Conservation (phyloP, 2,888 invertebrate genomes). For the Achlya flavicornis region DNA sequence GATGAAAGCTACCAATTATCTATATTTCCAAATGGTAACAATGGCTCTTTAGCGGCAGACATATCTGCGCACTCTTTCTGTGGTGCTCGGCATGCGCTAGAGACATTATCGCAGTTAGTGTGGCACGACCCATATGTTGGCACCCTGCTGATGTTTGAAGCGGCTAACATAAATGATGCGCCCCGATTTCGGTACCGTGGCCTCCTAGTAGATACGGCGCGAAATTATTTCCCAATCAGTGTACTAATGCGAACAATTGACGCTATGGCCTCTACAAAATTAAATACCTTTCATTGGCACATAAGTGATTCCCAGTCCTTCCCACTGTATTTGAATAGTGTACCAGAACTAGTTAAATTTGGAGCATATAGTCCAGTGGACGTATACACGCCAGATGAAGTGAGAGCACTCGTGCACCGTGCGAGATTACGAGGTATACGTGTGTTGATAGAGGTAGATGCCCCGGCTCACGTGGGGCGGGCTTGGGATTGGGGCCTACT, state of each 20-base stretch:
- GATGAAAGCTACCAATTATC: conserved; percentile 89
- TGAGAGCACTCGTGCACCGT: conserved; percentile 88
- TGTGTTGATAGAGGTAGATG: conserved; percentile 93
- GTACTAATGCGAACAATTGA: conserved; percentile 88
- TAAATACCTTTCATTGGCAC: conserved; percentile 97
- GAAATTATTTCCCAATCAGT: conserved; percentile 91
- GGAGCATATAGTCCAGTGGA: conserved; percentile 92
- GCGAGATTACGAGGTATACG: conserved; percentile 92
- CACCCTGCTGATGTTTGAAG: conserved; percentile 85
- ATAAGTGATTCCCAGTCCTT: conserved; percentile 95
- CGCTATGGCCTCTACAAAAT: conserved; percentile 93
- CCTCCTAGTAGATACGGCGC: conserved; percentile 93
- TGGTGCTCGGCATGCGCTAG: conserved; percentile 89
- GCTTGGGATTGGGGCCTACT: conserved; percentile 91
- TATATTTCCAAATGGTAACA: conserved; percentile 72
- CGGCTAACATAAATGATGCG: conserved; percentile 87
- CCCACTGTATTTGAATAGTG: conserved; percentile 89
- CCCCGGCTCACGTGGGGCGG: conserved; percentile 92
- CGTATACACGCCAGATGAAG: conserved; percentile 87
- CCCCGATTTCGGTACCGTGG: conserved; percentile 92
- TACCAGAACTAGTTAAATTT: conserved; percentile 88
- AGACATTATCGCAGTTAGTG: conserved; percentile 89
- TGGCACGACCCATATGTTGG: conserved; percentile 88
- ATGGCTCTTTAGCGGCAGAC: conserved; percentile 76
- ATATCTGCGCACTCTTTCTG: conserved; percentile 87